Evolutionary conservation across 2,113 vertebrate genomes (phyloP).

Genomic region (Melanotaenia duboulayi): DNA sequence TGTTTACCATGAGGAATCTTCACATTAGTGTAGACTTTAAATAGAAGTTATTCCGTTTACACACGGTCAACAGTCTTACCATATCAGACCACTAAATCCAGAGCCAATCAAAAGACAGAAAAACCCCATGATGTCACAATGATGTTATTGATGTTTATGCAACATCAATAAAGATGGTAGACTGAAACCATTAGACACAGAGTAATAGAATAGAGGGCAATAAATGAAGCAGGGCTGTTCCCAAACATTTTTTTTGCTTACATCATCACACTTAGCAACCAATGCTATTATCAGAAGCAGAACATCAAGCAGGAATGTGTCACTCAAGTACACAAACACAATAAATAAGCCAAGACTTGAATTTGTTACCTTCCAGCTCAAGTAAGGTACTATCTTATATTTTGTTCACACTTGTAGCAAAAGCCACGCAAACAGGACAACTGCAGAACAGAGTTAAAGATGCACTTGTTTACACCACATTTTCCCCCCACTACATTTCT

Average conservation of each 20-base stretch:
- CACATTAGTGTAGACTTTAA: background rate
- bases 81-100: slow-evolving; percentile 35
- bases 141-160: slow-evolving; percentile 6
- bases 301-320: background rate
- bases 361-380: background rate
- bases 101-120: slow-evolving; percentile 1
- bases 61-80: background rate
- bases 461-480: slow-evolving; percentile 26
- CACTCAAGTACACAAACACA: background rate
- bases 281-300: background rate
- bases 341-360: slow-evolving; percentile 6
- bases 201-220: background rate
- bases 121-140: background rate
- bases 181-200: slow-evolving; percentile 1
- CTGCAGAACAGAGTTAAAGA: slow-evolving; percentile 3
- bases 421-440: background rate
- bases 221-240: background rate
- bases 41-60: background rate
- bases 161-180: background rate
- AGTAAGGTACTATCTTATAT: background rate
- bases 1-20: slow-evolving; percentile 5
- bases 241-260: background rate
- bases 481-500: slow-evolving; percentile 19
- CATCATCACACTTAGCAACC: background rate
- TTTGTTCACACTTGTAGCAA: background rate